Evolutionary conservation across 1,140 invertebrate species (phyloP), one percentile per base, ranked within the genome.

Genomic region (Drosophila azteca): DNA sequence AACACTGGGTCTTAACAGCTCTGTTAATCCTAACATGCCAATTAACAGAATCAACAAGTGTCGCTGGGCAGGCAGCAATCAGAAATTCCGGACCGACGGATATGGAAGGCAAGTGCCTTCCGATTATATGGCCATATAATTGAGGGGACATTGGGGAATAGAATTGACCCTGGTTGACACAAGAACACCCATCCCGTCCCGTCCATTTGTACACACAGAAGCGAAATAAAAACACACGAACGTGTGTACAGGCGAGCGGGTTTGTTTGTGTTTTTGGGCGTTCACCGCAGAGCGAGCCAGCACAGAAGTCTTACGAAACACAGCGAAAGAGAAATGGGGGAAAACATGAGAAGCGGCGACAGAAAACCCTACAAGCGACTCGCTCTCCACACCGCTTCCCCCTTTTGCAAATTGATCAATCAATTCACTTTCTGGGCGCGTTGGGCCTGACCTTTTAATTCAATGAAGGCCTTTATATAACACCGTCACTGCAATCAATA

Each of bases 401-500:
- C 15, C 26, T 49, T 45, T 26, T 43, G 35, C 29, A 49, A 75
- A 79, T 84, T 60, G 68, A 77, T 83, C 70, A 84, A 83, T 81
- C 68, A 77, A 84, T 87, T 77, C 64, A 61, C 58, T 60, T 39
- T 39, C 11, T 39, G 35, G 35, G 35, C 31, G 48, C 45, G 39
- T 58, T 77, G 11, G 11, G 9, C 11, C 44, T 73, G 82, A 84
- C 81, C 81, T 84, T 77, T 77, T 51, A 61, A 76, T 72, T 83
- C 35, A 68, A 65, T 77, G 51, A 73, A 64, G 53, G 20, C 22
- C 46, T 78, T 82, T 82, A 77, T 64, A 82, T 81, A 81, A 63
- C 24, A 26, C 7, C 35, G 13, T 3, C 35, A 39, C 11, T 39
- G 35, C 35, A 39, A 39, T 39, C 66, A 49, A 39, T 48, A 49